Percentiles rank a stretch among this genome's conserved stretches.
Conservation (phyloP, 1,140 invertebrate genomes). For the Drosophila takahashii region DNA sequence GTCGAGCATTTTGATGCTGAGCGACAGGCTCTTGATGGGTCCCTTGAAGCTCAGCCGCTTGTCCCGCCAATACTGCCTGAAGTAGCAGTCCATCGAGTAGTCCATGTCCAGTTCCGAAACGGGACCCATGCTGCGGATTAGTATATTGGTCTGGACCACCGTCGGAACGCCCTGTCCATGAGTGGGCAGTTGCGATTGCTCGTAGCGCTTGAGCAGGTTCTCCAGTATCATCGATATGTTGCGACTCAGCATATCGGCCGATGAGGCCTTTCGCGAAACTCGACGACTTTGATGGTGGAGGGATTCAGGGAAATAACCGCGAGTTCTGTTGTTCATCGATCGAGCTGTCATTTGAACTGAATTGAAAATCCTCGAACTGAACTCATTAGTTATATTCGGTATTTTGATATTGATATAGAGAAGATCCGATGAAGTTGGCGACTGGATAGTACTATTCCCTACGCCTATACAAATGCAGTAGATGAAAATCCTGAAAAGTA, state of each 20-base stretch:
- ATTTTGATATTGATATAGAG: slow-evolving; percentile 19
- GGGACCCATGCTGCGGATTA: slow-evolving; percentile 97
- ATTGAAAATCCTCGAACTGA: slow-evolving; percentile 73
- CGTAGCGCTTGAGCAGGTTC: slow-evolving; percentile 94
- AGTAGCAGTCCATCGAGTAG: slow-evolving; percentile 99
- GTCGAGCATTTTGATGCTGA: slow-evolving; percentile 96
- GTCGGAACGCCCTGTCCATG: slow-evolving; percentile 93
- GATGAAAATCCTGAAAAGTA: not conserved
- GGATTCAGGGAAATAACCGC: slow-evolving; percentile 9
- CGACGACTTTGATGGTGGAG: slow-evolving; percentile 1
- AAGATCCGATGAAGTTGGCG: not conserved
- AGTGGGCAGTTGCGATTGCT: slow-evolving; percentile 94
- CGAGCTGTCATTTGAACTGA: slow-evolving; percentile 47
- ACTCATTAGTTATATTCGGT: slow-evolving; percentile 63
- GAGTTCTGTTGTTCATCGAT: not conserved
- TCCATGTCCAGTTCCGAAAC: slow-evolving; percentile 98
- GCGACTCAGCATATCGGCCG: slow-evolving; percentile 90
- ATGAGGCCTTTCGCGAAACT: slow-evolving; percentile 84
- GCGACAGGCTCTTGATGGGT: slow-evolving; percentile 91
- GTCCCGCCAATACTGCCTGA: slow-evolving; percentile 95
- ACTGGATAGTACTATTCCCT: not conserved
- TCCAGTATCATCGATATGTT: slow-evolving; percentile 94
- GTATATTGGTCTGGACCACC: slow-evolving; percentile 95
- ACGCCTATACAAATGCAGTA: not conserved
- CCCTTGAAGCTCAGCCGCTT: slow-evolving; percentile 92